phyloP scores from a whole-genome alignment of 2,888 invertebrate species.

The Molanna angustata region DNA sequence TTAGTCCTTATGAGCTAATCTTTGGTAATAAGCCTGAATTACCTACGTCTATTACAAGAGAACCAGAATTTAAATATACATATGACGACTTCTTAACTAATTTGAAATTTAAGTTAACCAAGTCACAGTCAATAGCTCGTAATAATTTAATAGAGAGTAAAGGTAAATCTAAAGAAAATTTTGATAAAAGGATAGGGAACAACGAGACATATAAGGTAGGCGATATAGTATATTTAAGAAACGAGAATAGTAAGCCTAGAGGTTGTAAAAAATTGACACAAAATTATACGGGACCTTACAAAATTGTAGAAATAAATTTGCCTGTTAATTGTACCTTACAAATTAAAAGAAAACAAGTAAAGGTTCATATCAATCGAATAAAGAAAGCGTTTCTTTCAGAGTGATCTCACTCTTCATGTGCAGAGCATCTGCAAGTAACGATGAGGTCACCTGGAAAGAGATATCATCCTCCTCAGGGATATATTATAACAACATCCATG shows the following conservation, averaged over 20 bases:
- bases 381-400: constrained; percentile 12
- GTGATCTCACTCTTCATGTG: neutral
- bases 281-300: constrained; percentile 30
- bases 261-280: constrained; percentile 26
- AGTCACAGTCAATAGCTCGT: constrained; percentile 33
- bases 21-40: constrained; percentile 34
- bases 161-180: constrained; percentile 32
- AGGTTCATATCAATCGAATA: constrained; percentile 26
- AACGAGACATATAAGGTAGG: constrained; percentile 27
- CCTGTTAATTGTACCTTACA: constrained; percentile 29
- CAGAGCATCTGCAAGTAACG: neutral
- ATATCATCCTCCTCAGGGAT: neutral
- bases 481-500: neutral
- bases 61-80: constrained; percentile 34
- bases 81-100: constrained; percentile 34
- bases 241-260: constrained; percentile 19
- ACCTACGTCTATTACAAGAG: constrained; percentile 31
- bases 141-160: constrained; percentile 34
- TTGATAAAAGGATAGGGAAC: constrained; percentile 29
- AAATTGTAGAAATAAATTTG: constrained; percentile 29
- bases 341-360: constrained; percentile 26
- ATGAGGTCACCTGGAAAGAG: neutral
- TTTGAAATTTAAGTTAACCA: constrained; percentile 31
- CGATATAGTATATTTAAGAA: constrained; percentile 29
- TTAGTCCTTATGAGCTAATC: constrained; percentile 36